phyloP scores from a whole-genome alignment of 2,888 invertebrate species.

The Lagria hirta region DNA sequence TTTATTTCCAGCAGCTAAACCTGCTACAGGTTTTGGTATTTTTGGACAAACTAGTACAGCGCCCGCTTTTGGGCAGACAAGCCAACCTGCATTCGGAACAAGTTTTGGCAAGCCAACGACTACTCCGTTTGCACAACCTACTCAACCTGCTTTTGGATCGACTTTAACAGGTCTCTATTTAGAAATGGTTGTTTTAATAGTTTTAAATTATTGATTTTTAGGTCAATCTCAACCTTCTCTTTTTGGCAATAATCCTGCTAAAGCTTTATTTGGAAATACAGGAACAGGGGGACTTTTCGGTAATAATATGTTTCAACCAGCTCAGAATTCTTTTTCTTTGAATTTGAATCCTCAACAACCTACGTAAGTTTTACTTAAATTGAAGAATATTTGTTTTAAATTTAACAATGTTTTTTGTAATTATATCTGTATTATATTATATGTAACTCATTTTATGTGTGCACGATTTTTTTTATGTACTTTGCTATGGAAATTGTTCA shows the following conservation, averaged over 20 bases:
- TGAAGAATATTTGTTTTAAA: no score
- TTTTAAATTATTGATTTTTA: constrained; percentile 23
- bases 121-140: constrained; percentile 42
- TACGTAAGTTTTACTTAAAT: constrained; percentile 38
- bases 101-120: constrained; percentile 47
- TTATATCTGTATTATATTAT: no score
- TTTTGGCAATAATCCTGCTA: constrained; percentile 55
- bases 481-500: no score
- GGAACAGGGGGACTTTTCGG: constrained; percentile 11
- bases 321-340: constrained; percentile 24
- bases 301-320: constrained; percentile 24
- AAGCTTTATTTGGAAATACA: constrained; percentile 31
- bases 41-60: constrained; percentile 38
- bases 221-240: constrained; percentile 48
- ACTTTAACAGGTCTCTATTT: constrained; percentile 27
- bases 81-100: constrained; percentile 35
- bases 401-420: no score
- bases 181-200: constrained; percentile 17
- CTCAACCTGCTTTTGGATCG: constrained; percentile 31
- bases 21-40: constrained; percentile 36
- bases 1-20: constrained; percentile 45
- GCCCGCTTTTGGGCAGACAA: constrained; percentile 26
- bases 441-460: no score
- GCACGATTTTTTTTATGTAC: no score
- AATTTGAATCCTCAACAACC: constrained; percentile 36